A percentile compares a stretch with the other conserved stretches of the same genome.
phyloP scores from a whole-genome alignment of 2,113 vertebrate genomes.

The Reinhardtius hippoglossoides region DNA sequence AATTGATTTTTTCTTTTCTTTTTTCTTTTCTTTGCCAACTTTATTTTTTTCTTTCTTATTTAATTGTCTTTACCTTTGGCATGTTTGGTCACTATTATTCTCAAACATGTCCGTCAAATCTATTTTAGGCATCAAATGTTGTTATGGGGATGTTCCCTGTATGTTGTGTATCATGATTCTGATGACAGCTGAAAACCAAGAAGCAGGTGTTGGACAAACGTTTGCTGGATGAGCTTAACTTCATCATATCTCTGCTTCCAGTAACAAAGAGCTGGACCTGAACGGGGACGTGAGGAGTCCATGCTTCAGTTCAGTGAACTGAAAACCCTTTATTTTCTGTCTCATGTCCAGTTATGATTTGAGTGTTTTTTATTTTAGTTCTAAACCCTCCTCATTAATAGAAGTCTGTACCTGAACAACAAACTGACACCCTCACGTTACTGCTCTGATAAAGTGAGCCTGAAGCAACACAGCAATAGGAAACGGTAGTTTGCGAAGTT shows the following conservation, averaged over 20 bases:
- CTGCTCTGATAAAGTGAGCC: conserved; percentile 48
- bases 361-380: conserved; percentile 46
- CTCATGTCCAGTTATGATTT: conserved; percentile 56
- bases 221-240: conserved; percentile 70
- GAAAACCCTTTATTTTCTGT: conserved; percentile 44
- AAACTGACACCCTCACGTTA: conserved; percentile 17
- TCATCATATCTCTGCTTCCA: conserved; percentile 60
- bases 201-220: conserved; percentile 54
- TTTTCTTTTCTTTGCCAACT: conserved; percentile 61
- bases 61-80: conserved; percentile 77
- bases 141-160: conserved; percentile 42
- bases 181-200: conserved; percentile 69
- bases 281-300: conserved; percentile 31
- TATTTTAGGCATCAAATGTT: conserved; percentile 57
- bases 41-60: conserved; percentile 60
- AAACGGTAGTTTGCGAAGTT: conserved; percentile 46
- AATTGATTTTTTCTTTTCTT: conserved; percentile 58
- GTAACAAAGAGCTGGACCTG: conserved; percentile 63
- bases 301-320: conserved; percentile 29
- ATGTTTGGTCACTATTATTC: conserved; percentile 76
- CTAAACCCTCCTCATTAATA: conserved; percentile 36
- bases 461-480: conserved; percentile 63
- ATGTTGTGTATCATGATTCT: conserved; percentile 58
- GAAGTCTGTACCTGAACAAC: conserved; percentile 40
- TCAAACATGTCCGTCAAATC: conserved; percentile 71